Evolutionary conservation across 2,888 invertebrate genomes (phyloP).

Genomic region (Acleris literana): DNA sequence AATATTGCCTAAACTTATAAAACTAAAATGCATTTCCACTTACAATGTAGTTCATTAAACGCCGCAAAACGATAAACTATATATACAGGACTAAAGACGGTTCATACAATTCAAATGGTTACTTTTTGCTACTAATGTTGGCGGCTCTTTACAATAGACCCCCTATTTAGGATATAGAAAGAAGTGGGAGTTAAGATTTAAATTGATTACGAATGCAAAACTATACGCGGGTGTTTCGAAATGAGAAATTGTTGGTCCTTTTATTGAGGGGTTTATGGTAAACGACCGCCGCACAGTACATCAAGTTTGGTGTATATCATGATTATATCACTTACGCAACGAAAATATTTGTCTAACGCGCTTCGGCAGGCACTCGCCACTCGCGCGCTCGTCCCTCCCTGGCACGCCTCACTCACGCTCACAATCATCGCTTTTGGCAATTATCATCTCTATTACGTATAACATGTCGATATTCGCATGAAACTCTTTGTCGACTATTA

Average conservation of each 20-base stretch:
- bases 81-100: constrained; percentile 80
- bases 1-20: constrained; percentile 82
- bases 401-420: constrained; percentile 40
- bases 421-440: constrained; percentile 76
- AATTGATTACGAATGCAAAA: constrained; percentile 51
- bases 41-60: constrained; percentile 74
- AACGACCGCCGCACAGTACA: constrained; percentile 62
- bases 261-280: constrained; percentile 62
- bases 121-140: constrained; percentile 64
- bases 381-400: constrained; percentile 40
- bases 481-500: constrained; percentile 56
- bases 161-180: constrained; percentile 59
- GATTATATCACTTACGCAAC: constrained; percentile 76
- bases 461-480: constrained; percentile 72
- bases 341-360: constrained; percentile 61
- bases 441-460: constrained; percentile 64
- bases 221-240: constrained; percentile 51
- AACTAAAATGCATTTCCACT: constrained; percentile 83
- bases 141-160: constrained; percentile 68
- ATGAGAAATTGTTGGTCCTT: constrained; percentile 62
- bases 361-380: constrained; percentile 45
- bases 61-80: constrained; percentile 78
- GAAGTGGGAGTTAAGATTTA: constrained; percentile 54
- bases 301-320: constrained; percentile 78
- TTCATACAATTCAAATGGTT: constrained; percentile 73